Conservation (phyloP, 2,888 invertebrate species). For the Drosophila hawaiiensis region DNA sequence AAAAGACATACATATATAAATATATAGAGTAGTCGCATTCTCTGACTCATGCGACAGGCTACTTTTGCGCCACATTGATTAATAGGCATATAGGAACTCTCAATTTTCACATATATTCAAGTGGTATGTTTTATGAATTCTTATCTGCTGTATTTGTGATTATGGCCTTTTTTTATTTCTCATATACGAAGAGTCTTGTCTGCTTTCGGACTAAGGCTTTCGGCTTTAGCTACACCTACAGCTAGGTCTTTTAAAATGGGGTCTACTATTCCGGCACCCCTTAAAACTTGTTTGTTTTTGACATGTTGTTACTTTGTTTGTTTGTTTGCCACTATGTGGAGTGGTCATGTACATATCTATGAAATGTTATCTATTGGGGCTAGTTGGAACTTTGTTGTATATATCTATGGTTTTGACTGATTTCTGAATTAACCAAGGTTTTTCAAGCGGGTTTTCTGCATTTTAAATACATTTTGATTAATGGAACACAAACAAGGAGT, state of each 20-base stretch:
- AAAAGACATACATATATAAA: neutral
- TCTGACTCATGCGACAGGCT: slow-evolving; percentile 51
- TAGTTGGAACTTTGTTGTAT: slow-evolving; percentile 26
- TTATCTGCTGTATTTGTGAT: slow-evolving; percentile 4
- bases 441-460: slow-evolving; percentile 2
- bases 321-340: neutral
- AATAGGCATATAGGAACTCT: slow-evolving; percentile 28
- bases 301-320: slow-evolving; percentile 13
- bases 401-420: neutral
- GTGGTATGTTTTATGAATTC: slow-evolving; percentile 1
- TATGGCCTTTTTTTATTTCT: neutral
- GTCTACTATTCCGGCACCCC: neutral
- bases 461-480: neutral
- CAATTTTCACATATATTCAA: slow-evolving; percentile 11
- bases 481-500: neutral
- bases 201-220: neutral
- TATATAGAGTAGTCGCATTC: neutral
- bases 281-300: slow-evolving; percentile 1
- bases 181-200: neutral
- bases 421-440: slow-evolving; percentile 13
- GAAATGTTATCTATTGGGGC: slow-evolving; percentile 40
- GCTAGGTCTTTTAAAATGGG: neutral
- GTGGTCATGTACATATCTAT: slow-evolving; percentile 29
- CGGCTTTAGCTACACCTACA: neutral
- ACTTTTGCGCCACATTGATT: slow-evolving; percentile 58